A percentile compares a stretch with the other conserved stretches of the same genome.
phyloP scores from a whole-genome alignment of 2,797 vertebrate genomes.

The Tadarida brasiliensis region DNA sequence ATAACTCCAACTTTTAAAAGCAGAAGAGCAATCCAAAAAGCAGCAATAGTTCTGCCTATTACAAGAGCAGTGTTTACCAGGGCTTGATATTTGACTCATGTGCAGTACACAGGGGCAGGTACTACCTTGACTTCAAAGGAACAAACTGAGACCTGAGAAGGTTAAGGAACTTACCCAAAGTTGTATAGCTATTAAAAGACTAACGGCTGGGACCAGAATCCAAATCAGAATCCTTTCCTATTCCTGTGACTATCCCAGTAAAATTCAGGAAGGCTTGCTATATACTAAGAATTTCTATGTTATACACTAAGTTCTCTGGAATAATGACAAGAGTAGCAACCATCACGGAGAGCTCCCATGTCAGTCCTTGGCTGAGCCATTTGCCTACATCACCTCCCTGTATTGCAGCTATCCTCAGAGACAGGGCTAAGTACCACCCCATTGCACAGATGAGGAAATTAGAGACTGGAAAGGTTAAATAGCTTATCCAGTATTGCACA shows the following conservation, averaged over 20 bases:
- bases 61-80: not conserved
- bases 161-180: not conserved
- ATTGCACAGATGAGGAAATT: constrained; percentile 27
- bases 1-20: not conserved
- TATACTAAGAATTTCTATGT: not conserved
- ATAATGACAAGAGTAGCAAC: not conserved
- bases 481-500: not conserved
- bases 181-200: not conserved
- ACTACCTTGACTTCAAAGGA: not conserved
- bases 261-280: not conserved
- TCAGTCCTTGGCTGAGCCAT: not conserved
- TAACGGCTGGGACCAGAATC: not conserved
- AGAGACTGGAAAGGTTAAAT: not conserved
- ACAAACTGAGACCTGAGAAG: not conserved
- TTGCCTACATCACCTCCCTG: not conserved
- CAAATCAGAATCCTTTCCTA: not conserved
- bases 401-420: not conserved
- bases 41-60: not conserved
- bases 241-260: not conserved
- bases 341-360: not conserved
- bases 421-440: not conserved
- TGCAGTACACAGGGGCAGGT: not conserved
- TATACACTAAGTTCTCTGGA: not conserved
- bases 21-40: not conserved
- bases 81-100: not conserved